These are phyloP conservation scores for Pocillopora verrucosa DNA, from an alignment of 64 coral and sea anemone species.

Conservation along the genomic window DNA sequence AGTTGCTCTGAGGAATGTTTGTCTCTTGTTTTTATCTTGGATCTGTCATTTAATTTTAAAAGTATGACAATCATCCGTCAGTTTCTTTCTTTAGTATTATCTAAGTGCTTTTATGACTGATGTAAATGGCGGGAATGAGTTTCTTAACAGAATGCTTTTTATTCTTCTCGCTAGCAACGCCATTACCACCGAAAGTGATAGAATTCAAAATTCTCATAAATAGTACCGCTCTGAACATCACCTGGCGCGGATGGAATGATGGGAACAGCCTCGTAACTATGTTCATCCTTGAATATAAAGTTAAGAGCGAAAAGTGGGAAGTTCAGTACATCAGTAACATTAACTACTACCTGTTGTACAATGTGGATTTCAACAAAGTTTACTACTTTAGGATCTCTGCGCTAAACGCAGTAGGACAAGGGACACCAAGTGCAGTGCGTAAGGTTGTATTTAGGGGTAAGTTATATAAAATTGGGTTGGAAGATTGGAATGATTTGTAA, in stretches of 20 bases:
- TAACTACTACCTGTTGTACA: conserved; percentile 33
- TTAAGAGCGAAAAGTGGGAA: conserved; percentile 24
- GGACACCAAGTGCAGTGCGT: conserved; percentile 20
- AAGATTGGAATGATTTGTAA: neutral
- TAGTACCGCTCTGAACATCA: conserved; percentile 41
- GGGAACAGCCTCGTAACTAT: conserved; percentile 63
- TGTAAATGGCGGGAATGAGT: neutral
- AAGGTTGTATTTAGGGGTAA: conserved; percentile 44
- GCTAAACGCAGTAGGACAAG: conserved; percentile 44
- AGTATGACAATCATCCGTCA: no score
- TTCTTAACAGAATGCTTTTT: neutral
- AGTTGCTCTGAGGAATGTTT: no score
- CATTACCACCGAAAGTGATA: conserved; percentile 44
- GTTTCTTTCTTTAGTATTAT: no score
- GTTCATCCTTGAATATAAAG: conserved; percentile 67
- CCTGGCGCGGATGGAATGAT: conserved; percentile 37
- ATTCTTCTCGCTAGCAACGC: conserved; percentile 6
- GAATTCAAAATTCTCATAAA: conserved; percentile 12
- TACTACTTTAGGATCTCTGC: conserved; percentile 69
- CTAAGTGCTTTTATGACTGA: no score
- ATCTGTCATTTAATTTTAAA: no score
- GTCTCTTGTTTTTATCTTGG: no score
- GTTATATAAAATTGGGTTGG: neutral
- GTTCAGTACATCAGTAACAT: conserved; percentile 29
- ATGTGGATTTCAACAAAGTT: conserved; percentile 41